Evolutionary conservation across 2,113 vertebrate species (phyloP).

Genomic region (Carassius carassius): DNA sequence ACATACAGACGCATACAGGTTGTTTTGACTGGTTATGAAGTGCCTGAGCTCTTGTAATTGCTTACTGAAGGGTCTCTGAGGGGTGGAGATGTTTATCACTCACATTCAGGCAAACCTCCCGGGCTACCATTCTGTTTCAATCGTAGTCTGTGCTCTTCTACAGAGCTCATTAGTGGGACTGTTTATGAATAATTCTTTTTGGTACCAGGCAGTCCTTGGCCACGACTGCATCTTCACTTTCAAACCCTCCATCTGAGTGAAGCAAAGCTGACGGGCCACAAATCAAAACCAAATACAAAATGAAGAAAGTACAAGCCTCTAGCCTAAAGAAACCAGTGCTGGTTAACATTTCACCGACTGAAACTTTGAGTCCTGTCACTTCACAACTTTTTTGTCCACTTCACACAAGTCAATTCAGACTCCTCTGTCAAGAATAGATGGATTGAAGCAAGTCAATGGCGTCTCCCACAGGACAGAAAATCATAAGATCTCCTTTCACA

Average conservation of each 20-base stretch:
- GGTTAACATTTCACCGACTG: neutral
- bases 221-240: conserved; percentile 14
- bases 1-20: conserved; percentile 14
- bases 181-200: conserved; percentile 51
- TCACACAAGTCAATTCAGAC: neutral
- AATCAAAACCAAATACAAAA: conserved; percentile 25
- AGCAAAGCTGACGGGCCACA: neutral
- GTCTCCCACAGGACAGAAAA: neutral
- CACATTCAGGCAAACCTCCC: conserved; percentile 37
- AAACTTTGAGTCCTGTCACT: conserved; percentile 4
- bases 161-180: conserved; percentile 47
- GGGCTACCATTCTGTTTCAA: conserved; percentile 36
- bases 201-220: conserved; percentile 32
- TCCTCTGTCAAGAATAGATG: neutral
- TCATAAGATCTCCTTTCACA: neutral
- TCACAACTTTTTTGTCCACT: neutral
- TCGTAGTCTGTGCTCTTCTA: conserved; percentile 13
- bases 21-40: neutral
- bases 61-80: conserved; percentile 28
- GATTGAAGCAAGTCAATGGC: neutral
- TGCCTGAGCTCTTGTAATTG: conserved; percentile 32
- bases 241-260: neutral
- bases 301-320: neutral
- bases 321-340: neutral
- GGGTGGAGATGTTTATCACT: conserved; percentile 40